Percentiles rank a stretch among this genome's conserved stretches.
These are phyloP conservation scores for Drusus annulatus DNA, from an alignment of 1,140 invertebrate genomes.

Conservation along the genomic window DNA sequence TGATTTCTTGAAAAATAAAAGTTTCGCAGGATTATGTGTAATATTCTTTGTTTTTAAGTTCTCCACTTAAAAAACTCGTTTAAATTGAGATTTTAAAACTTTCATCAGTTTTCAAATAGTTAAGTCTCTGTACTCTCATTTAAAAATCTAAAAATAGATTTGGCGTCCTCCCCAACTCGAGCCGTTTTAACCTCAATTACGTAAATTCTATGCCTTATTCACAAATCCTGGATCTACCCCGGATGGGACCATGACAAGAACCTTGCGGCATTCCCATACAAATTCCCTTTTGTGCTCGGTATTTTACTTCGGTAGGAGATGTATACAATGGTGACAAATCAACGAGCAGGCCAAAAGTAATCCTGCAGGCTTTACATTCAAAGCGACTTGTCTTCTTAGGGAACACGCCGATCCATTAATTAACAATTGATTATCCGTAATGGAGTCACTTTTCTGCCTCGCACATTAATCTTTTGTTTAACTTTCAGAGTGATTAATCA, in stretches of 20 bases:
- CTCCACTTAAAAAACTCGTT: no score
- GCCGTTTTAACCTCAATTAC: not conserved
- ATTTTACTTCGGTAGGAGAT: not conserved
- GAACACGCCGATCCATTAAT: conserved; percentile 17
- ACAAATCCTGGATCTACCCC: not conserved
- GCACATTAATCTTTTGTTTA: not conserved
- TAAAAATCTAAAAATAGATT: not conserved
- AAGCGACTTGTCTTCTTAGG: conserved; percentile 8
- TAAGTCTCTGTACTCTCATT: no score
- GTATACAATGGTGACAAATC: conserved; percentile 14
- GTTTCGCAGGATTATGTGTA: no score
- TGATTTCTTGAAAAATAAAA: no score
- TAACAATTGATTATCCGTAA: conserved; percentile 26
- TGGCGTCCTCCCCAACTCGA: not conserved
- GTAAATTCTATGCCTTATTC: not conserved
- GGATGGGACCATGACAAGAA: not conserved
- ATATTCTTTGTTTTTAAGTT: no score
- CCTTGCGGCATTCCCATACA: conserved; percentile 7
- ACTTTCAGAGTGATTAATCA: no score
- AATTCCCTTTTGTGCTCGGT: conserved; percentile 2
- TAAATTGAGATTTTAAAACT: no score
- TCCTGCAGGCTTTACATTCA: not conserved
- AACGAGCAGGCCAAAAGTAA: conserved; percentile 18
- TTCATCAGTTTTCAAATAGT: no score
- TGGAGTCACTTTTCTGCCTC: not conserved